phyloP scores from a whole-genome alignment of 1,140 invertebrate genomes.

The Meloidogyne hapla region DNA sequence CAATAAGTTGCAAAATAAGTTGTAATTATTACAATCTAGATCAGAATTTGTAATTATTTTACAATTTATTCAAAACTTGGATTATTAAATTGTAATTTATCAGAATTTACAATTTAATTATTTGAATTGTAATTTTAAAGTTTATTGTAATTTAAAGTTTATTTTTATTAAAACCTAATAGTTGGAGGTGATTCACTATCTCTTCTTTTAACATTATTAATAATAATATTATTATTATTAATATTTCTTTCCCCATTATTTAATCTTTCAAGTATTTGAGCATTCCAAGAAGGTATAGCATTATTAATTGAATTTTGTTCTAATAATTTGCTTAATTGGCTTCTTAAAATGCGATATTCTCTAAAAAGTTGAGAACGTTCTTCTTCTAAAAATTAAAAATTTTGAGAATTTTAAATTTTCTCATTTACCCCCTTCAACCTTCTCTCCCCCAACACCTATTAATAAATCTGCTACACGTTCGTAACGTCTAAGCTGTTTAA shows the following conservation, averaged over 20 bases:
- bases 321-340: slow-evolving; percentile 56
- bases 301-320: slow-evolving; percentile 30
- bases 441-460: slow-evolving; percentile 45
- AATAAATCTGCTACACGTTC: slow-evolving; percentile 57
- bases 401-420: background rate
- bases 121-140: too few relatives aligned
- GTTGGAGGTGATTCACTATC: background rate
- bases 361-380: slow-evolving; percentile 51
- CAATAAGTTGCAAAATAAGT: too few relatives aligned
- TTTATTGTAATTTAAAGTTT: background rate
- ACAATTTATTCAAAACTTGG: too few relatives aligned
- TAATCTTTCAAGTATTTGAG: slow-evolving; percentile 41
- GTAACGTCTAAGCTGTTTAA: slow-evolving; percentile 57
- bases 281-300: slow-evolving; percentile 55
- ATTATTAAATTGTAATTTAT: too few relatives aligned
- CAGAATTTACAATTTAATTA: too few relatives aligned
- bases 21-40: too few relatives aligned
- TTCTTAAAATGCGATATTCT: slow-evolving; percentile 60
- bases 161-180: background rate
- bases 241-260: slow-evolving; percentile 11
- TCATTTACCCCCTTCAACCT: slow-evolving; percentile 3
- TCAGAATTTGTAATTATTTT: too few relatives aligned
- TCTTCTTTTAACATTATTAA: background rate
- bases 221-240: background rate
- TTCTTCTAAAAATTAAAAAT: slow-evolving; percentile 43